These are phyloP conservation scores for Lepus oiostolus DNA, from an alignment of 2,797 vertebrate genomes.

Conservation along the genomic window DNA sequence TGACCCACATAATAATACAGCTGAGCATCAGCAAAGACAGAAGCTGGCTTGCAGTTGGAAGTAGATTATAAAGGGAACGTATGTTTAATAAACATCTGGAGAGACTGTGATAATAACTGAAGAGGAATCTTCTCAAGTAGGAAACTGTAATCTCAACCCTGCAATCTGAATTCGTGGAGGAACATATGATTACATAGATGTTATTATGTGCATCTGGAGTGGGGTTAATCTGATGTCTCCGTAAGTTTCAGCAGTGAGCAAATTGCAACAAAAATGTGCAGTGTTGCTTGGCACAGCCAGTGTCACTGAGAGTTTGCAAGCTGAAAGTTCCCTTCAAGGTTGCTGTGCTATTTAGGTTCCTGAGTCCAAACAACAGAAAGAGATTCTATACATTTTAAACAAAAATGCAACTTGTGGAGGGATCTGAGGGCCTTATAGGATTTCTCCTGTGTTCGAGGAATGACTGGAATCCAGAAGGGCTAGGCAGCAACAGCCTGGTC, in stretches of 20 bases:
- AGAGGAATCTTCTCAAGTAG: conserved; percentile 65
- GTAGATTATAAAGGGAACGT: conserved; percentile 78
- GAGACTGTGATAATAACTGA: conserved; percentile 75
- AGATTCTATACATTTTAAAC: not conserved
- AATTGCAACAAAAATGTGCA: conserved; percentile 59
- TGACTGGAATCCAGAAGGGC: not conserved
- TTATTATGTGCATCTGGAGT: conserved; percentile 80
- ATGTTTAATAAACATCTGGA: conserved; percentile 85
- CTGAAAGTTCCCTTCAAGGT: conserved; percentile 39
- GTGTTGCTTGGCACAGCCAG: conserved; percentile 6
- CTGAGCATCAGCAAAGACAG: conserved; percentile 81
- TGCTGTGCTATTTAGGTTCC: not conserved
- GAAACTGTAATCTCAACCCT: conserved; percentile 71
- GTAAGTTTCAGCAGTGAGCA: conserved; percentile 13
- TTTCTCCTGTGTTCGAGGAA: not conserved
- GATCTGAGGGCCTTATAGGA: not conserved
- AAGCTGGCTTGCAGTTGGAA: conserved; percentile 70
- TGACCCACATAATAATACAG: conserved; percentile 84
- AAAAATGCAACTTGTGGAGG: conserved; percentile 3
- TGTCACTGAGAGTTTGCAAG: not conserved
- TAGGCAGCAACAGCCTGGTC: not conserved
- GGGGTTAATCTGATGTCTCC: conserved; percentile 45
- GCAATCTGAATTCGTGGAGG: conserved; percentile 74
- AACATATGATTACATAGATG: conserved; percentile 78
- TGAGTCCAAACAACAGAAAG: not conserved